Conservation (phyloP, 2,797 vertebrate genomes). For the Cossypha heuglini region DNA sequence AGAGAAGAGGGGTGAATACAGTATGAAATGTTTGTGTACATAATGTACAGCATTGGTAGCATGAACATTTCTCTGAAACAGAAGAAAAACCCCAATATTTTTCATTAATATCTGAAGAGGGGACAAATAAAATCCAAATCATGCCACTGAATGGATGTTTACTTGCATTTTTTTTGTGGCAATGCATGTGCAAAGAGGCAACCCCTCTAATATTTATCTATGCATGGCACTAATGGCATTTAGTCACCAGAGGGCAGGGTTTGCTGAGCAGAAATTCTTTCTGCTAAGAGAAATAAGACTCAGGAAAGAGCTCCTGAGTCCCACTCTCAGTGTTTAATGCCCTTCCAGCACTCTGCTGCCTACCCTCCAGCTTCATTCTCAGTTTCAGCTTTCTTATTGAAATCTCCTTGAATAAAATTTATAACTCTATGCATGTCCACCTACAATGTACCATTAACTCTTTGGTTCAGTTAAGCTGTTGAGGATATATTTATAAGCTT, state of each 20-base stretch:
- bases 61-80: background rate
- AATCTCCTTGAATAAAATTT: background rate
- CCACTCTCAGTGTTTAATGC: background rate
- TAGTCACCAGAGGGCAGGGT: conserved; percentile 78
- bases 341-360: background rate
- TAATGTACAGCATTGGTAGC: background rate
- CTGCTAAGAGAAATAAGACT: background rate
- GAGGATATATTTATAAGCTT: background rate
- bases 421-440: background rate
- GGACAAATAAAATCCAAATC: background rate
- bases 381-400: background rate
- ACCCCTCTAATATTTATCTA: accelerated
- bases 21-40: background rate
- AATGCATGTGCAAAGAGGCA: background rate
- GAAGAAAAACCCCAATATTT: background rate
- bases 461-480: background rate
- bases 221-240: background rate
- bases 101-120: background rate
- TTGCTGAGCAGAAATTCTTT: conserved; percentile 50
- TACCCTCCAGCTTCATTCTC: background rate
- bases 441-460: background rate
- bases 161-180: background rate
- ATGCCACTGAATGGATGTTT: background rate
- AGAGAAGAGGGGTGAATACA: background rate
- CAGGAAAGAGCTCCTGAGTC: background rate